A percentile compares a stretch with the other conserved stretches of the same genome.
Conservation (phyloP, 2,113 vertebrate genomes). For the Neotragus pygmaeus region DNA sequence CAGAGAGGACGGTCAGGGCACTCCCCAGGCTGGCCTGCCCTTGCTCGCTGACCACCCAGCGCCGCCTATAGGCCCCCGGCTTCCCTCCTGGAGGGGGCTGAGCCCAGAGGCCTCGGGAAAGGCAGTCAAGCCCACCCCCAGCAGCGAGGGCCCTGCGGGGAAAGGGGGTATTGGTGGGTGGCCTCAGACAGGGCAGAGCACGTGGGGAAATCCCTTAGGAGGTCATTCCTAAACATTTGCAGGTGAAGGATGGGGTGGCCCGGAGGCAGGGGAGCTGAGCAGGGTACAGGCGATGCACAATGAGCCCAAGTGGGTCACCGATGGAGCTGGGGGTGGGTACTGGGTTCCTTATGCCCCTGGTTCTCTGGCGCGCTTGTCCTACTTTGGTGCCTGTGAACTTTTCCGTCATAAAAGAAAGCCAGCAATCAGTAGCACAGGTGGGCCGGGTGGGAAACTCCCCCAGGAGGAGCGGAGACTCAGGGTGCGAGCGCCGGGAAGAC, state of each 20-base stretch:
- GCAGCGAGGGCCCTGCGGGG: background rate
- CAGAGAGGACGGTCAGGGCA: background rate
- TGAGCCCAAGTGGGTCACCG: background rate
- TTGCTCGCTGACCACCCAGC: fast-evolving
- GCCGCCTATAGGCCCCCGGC: background rate
- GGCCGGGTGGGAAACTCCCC: background rate
- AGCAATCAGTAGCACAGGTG: background rate
- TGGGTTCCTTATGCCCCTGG: background rate
- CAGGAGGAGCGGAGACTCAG: background rate
- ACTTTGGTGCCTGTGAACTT: background rate
- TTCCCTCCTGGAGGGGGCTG: background rate
- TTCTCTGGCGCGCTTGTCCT: background rate
- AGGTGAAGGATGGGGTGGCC: background rate
- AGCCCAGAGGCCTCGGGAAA: background rate
- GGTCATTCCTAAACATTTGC: background rate
- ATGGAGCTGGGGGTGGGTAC: background rate
- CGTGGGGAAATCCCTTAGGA: background rate
- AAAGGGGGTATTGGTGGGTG: too few species aligned
- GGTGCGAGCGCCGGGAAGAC: fast-evolving
- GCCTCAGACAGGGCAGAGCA: background rate
- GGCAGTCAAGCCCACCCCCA: fast-evolving
- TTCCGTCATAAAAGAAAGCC: background rate
- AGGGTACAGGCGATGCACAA: background rate
- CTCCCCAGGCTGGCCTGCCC: background rate
- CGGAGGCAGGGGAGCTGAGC: background rate